Base-by-base conservation (phyloP, 2,888 invertebrate species). In the Agonum fuliginosum region DNA sequence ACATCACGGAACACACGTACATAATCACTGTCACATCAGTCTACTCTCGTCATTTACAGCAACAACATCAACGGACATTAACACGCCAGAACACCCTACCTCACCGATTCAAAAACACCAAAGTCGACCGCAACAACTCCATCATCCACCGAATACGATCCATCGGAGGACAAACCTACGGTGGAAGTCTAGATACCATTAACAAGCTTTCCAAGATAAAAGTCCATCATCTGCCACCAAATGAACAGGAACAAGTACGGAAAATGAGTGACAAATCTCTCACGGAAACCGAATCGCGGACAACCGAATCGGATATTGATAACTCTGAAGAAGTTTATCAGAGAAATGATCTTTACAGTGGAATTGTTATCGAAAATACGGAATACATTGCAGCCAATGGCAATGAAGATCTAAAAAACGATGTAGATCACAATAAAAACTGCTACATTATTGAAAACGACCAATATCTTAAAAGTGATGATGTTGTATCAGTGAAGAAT, bases 111-210 rank as follows among this genome's bases (percentile, higher is more conserved):
- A 78, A 71, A 71, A 62, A 22, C 20, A 4, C 77, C 48, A 65
- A 54, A 72, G 24, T 78, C 51, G 73, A 77, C 70, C 80, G 17
- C 78, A 79, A 34, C 58, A 71, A 54, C 78, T 75, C 69, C 79
- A 82, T 86, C 19, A 83, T 85, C 8, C 81, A 84, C 14, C 81
- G 84, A 43, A 78, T 85, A n/a, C 84, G 83, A 74, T 83, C 81
- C 79, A 81, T 85, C 3, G 85, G 85, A 2, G 85, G 83, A 0
- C 84, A 84, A 74, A 81, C 82, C 1, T 86, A 85, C 77, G 83
- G 83, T 41, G 84, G 83, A 3, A 84, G 83, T 79, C 78, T 83
- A 27, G 82, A 81, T 37, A 79, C 80, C 0, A 80, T 83, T n/a
- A 79, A 79, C 2, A 80, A 80, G 79, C 65, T 80, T 5, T 65